phyloP scores from a whole-genome alignment of 2,113 vertebrate genomes.

The Haemorhous mexicanus region DNA sequence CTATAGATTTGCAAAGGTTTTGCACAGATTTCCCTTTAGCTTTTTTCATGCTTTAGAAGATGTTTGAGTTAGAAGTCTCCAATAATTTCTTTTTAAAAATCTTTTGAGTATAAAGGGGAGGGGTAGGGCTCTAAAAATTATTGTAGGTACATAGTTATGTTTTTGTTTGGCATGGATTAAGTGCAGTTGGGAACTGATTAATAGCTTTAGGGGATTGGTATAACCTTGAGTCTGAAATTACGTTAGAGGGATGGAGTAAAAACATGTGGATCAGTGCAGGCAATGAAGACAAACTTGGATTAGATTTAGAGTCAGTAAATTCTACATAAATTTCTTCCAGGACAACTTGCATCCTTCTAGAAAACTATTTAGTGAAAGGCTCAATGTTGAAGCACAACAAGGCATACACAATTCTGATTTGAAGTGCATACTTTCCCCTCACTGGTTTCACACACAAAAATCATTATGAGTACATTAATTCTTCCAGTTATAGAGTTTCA shows the following conservation, averaged over 20 bases:
- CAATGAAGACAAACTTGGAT: neutral
- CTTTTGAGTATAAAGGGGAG: neutral
- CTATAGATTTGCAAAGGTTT: neutral
- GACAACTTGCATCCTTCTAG: neutral
- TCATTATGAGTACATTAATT: neutral
- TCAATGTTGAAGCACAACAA: neutral
- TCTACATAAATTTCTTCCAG: neutral
- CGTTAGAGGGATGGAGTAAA: neutral
- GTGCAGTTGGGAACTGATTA: neutral
- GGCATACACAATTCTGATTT: neutral
- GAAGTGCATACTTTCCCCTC: neutral
- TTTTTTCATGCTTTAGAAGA: neutral
- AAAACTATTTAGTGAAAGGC: neutral
- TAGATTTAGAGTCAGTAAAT: neutral
- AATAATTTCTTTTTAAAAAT: neutral
- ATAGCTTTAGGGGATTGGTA: neutral
- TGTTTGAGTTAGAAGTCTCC: neutral
- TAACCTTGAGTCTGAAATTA: neutral
- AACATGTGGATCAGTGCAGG: neutral
- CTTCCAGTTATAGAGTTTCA: constrained; percentile 6
- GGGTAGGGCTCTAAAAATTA: neutral
- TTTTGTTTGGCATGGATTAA: neutral
- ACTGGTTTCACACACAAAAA: neutral
- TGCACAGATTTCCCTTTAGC: neutral
- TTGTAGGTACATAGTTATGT: neutral